phyloP scores from a whole-genome alignment of 2,888 invertebrate genomes.

The Melinaea marsaeus region DNA sequence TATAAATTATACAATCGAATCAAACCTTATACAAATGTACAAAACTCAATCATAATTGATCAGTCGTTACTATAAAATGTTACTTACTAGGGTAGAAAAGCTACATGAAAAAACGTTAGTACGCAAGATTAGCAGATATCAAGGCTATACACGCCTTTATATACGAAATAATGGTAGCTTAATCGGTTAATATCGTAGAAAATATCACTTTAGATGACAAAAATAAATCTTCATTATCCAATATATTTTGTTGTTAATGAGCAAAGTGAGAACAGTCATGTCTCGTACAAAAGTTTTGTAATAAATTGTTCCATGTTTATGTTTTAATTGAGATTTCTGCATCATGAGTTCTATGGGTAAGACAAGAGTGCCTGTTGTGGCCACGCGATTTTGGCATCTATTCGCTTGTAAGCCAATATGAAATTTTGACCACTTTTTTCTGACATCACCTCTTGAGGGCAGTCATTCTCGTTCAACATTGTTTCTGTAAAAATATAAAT shows the following conservation, averaged over 20 bases:
- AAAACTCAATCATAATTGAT: slow-evolving; percentile 51
- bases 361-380: slow-evolving; percentile 80
- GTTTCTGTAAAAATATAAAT: slow-evolving; percentile 82
- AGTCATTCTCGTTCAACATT: slow-evolving; percentile 90
- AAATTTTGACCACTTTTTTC: slow-evolving; percentile 88
- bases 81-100: slow-evolving; percentile 69
- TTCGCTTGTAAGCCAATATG: slow-evolving; percentile 95
- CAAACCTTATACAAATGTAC: slow-evolving; percentile 56
- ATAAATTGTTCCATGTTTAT: background rate
- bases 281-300: slow-evolving; percentile 4
- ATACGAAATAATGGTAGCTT: slow-evolving; percentile 47
- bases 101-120: slow-evolving; percentile 57
- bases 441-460: slow-evolving; percentile 91
- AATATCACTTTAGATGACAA: slow-evolving; percentile 71
- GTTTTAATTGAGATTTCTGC: slow-evolving; percentile 38
- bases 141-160: slow-evolving; percentile 59
- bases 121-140: slow-evolving; percentile 46
- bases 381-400: slow-evolving; percentile 98
- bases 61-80: slow-evolving; percentile 57
- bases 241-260: slow-evolving; percentile 44
- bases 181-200: slow-evolving; percentile 61
- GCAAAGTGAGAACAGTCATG: slow-evolving; percentile 34
- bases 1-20: slow-evolving; percentile 39
- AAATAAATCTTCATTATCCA: slow-evolving; percentile 43
- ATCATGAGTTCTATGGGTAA: slow-evolving; percentile 53